Evolutionary conservation across 2,888 invertebrate species (phyloP).

Genomic region (Cantharis rufa): DNA sequence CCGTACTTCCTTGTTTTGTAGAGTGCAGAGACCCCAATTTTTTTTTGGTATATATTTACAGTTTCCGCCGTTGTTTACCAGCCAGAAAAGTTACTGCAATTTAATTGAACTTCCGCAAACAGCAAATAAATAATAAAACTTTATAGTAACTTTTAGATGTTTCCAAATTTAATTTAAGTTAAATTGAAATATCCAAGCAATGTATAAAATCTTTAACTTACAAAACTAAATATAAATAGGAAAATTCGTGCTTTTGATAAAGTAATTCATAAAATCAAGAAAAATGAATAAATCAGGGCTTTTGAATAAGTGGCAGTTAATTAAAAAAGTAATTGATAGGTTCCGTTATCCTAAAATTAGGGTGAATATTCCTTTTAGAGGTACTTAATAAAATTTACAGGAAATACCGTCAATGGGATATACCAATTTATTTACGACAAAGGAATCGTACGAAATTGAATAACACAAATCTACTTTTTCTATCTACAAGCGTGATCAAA

Average conservation of each 20-base stretch:
- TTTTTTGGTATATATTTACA: background rate
- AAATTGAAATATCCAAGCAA: background rate
- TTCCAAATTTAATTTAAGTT: background rate
- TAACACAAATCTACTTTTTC: background rate
- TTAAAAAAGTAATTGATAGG: background rate
- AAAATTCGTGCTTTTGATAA: background rate
- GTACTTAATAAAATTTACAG: background rate
- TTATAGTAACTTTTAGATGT: background rate
- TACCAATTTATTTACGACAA: too few species aligned
- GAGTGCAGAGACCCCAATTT: background rate
- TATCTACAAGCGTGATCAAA: background rate
- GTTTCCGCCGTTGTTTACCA: background rate
- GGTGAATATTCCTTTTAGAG: background rate
- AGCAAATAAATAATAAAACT: background rate
- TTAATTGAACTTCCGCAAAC: background rate
- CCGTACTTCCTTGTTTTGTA: background rate
- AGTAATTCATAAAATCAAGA: background rate
- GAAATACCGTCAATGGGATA: background rate
- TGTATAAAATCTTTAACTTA: background rate
- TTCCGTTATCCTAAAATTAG: background rate
- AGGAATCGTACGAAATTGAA: background rate
- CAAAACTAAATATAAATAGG: background rate
- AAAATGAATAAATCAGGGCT: background rate
- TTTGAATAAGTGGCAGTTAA: background rate
- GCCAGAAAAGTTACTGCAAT: background rate